phyloP scores from a whole-genome alignment of 2,113 vertebrate species.

The Pogona vitticeps region DNA sequence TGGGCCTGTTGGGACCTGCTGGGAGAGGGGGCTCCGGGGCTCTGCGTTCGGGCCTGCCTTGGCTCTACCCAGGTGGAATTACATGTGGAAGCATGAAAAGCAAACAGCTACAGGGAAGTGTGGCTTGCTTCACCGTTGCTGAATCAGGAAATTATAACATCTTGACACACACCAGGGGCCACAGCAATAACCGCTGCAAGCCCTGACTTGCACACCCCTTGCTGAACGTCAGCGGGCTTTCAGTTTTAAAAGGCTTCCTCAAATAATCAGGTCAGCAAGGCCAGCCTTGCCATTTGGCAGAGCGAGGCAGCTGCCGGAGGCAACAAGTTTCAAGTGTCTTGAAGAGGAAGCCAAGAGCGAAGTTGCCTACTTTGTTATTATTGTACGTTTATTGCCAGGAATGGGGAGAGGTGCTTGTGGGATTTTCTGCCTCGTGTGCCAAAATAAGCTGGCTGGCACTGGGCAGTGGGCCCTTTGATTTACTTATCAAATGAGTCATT shows the following conservation, averaged over 20 bases:
- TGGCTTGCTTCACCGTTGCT: not conserved
- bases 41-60: constrained; percentile 1
- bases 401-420: too few relatives aligned
- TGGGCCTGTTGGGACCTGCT: not conserved
- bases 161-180: too few relatives aligned
- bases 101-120: not conserved
- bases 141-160: not conserved
- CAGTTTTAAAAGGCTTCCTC: too few relatives aligned
- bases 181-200: too few relatives aligned
- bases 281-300: not conserved
- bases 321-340: not conserved
- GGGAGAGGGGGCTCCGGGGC: not conserved
- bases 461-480: too few relatives aligned
- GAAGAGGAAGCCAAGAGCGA: not conserved
- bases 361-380: not conserved
- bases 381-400: not conserved
- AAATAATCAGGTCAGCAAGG: too few relatives aligned
- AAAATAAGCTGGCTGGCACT: too few relatives aligned
- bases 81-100: not conserved
- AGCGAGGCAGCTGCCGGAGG: not conserved
- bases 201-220: not conserved
- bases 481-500: too few relatives aligned
- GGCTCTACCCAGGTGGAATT: not conserved
- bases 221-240: not conserved
- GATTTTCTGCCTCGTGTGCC: too few relatives aligned